Evolutionary conservation across 2,888 invertebrate species (phyloP), one percentile per base, ranked within the genome.

Genomic region (Mythimna albipuncta): DNA sequence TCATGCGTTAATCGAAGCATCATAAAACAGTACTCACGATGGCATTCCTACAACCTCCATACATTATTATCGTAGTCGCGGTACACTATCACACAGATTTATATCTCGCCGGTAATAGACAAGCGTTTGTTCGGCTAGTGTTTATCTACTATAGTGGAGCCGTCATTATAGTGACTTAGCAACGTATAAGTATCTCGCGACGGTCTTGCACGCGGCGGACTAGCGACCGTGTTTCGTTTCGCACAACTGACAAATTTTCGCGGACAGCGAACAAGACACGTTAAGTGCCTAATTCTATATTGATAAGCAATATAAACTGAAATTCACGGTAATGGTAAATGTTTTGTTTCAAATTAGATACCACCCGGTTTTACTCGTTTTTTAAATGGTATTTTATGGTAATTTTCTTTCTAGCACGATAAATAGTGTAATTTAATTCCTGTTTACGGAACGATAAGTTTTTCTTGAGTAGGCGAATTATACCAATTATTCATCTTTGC

Each of bases 1-100:
- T 50, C 78, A 72, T 77, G 63, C 77, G 66, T 78, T 77, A 77
- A 41, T 67, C 58, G 21, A 74, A 74, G 72, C 79, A 69, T 78
- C 73, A 73, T 57, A 67, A 74, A 83, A 83, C 32, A 75, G 69
- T 91, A 92, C 92, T 92, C 87, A 92, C 85, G 57, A 79, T 67
- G 32, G 54, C 89, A 82, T 83, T 87, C 78, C 81, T 89, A 86
- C 83, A 89, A 86, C 82, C 88, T 84, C 89, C 89, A 82, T 87
- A 87, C 91, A 92, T 26, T 91, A 75, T 64, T 78, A 79, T 69
- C 70, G 66, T 71, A 74, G 77, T 61, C 75, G 71, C 68, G 54
- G 38, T 35, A 26, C 82, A 84, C 80, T 77, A 55, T 58, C 72
- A 74, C 81, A 69, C 32, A 13, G 61, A 63, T 74, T 52, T 79